Conservation (phyloP, 2,113 vertebrate species). For the Nothobranchius furzeri region DNA sequence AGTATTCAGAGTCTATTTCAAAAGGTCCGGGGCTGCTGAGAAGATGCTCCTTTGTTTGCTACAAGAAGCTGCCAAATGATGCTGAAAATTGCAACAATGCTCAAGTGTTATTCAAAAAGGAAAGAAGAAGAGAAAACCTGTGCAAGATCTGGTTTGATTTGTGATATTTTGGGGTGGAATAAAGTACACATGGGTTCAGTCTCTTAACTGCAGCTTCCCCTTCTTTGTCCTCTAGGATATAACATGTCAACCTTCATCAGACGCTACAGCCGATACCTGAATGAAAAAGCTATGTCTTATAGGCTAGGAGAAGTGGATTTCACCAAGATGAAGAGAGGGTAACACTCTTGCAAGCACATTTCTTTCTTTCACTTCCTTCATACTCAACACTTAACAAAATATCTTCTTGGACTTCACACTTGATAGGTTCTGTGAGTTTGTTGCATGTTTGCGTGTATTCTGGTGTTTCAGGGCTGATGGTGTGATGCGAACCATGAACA, state of each 20-base stretch:
- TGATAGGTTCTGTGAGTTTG: conserved; percentile 12
- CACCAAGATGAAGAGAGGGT: conserved; percentile 97
- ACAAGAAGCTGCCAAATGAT: conserved; percentile 21
- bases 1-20: conserved; percentile 33
- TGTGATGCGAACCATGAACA: conserved; percentile 97
- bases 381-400: background rate
- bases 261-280: conserved; percentile 96
- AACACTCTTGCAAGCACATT: conserved; percentile 55
- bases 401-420: too few species aligned
- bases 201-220: conserved; percentile 27
- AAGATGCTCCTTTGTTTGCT: conserved; percentile 22
- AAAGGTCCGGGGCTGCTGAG: conserved; percentile 10
- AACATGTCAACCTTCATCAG: conserved; percentile 94
- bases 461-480: conserved; percentile 84
- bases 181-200: background rate
- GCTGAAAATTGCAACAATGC: conserved; percentile 25
- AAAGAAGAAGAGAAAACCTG: conserved; percentile 21
- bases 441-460: background rate
- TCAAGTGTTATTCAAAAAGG: background rate
- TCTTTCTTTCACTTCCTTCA: background rate
- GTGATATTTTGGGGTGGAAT: too few species aligned
- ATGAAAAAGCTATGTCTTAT: conserved; percentile 97
- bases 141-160: background rate
- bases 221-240: conserved; percentile 78
- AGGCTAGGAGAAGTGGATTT: conserved; percentile 97